These are phyloP conservation scores for Eupithecia subfuscata DNA, from an alignment of 2,888 invertebrate genomes.

Conservation along the genomic window DNA sequence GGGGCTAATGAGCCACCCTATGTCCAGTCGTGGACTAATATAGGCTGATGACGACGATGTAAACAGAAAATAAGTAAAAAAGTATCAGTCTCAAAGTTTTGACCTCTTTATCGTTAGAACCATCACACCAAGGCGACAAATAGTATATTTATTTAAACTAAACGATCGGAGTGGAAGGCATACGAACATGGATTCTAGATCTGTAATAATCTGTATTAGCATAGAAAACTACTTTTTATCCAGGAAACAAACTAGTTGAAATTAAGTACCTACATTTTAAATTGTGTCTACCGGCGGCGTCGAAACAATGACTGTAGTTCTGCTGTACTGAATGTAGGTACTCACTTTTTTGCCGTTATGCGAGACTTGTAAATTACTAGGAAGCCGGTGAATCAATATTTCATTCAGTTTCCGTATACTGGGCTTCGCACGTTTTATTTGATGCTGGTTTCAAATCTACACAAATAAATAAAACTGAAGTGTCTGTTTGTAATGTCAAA, in stretches of 20 bases:
- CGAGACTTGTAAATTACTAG: constrained; percentile 26
- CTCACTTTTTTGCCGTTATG: constrained; percentile 25
- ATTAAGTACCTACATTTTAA: neutral
- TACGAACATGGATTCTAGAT: neutral
- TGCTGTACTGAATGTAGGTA: constrained; percentile 20
- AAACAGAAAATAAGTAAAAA: neutral
- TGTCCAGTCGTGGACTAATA: no score
- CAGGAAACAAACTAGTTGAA: neutral
- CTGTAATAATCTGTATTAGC: neutral
- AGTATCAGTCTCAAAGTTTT: neutral
- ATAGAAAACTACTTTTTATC: neutral
- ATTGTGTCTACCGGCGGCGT: neutral
- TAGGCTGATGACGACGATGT: no score
- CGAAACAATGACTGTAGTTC: constrained; percentile 6
- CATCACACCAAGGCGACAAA: neutral
- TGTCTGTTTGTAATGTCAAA: no score
- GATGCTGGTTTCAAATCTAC: neutral
- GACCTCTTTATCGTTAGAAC: neutral
- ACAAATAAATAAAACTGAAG: neutral
- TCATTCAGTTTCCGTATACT: constrained; percentile 38
- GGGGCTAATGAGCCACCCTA: no score
- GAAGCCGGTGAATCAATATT: constrained; percentile 30
- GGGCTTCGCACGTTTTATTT: constrained; percentile 28
- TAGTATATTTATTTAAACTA: neutral
- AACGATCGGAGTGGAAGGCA: no score